phyloP scores from a whole-genome alignment of 2,888 invertebrate genomes.

The Oscheius sp. region DNA sequence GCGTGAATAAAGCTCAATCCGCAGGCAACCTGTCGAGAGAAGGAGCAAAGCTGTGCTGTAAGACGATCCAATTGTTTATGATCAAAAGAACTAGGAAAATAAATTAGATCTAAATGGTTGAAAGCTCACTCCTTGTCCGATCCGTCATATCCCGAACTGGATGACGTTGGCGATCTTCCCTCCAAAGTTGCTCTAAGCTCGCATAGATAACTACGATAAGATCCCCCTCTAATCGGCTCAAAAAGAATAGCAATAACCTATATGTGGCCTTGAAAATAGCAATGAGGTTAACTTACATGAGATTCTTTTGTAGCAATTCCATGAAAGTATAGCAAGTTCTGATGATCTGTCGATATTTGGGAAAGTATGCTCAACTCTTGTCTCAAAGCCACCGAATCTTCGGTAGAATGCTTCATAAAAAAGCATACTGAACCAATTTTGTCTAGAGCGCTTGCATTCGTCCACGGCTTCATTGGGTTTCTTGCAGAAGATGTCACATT shows the following conservation, averaged over 20 bases:
- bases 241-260: slow-evolving; percentile 21
- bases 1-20: slow-evolving; percentile 42
- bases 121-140: slow-evolving; percentile 18
- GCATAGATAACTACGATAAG: background rate
- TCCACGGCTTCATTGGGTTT: slow-evolving; percentile 14
- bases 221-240: slow-evolving; percentile 27
- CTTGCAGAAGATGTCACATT: slow-evolving; percentile 5
- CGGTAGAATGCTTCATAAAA: slow-evolving; percentile 26
- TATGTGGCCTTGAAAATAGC: background rate
- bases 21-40: slow-evolving; percentile 40
- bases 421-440: slow-evolving; percentile 3
- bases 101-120: too few species aligned
- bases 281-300: slow-evolving; percentile 6
- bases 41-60: slow-evolving; percentile 28
- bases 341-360: slow-evolving; percentile 26
- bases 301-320: slow-evolving; percentile 21
- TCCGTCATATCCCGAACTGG: slow-evolving; percentile 46
- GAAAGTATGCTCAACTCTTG: slow-evolving; percentile 25
- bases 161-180: slow-evolving; percentile 35
- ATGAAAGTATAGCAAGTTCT: slow-evolving; percentile 22
- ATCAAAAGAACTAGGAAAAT: slow-evolving; percentile 28
- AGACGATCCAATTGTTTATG: slow-evolving; percentile 21
- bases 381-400: slow-evolving; percentile 22
- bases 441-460: slow-evolving; percentile 22
- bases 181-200: slow-evolving; percentile 19